A percentile compares a stretch with the other conserved stretches of the same genome.
phyloP scores from a whole-genome alignment of 1,140 invertebrate genomes.

The Nylanderia fulva region DNA sequence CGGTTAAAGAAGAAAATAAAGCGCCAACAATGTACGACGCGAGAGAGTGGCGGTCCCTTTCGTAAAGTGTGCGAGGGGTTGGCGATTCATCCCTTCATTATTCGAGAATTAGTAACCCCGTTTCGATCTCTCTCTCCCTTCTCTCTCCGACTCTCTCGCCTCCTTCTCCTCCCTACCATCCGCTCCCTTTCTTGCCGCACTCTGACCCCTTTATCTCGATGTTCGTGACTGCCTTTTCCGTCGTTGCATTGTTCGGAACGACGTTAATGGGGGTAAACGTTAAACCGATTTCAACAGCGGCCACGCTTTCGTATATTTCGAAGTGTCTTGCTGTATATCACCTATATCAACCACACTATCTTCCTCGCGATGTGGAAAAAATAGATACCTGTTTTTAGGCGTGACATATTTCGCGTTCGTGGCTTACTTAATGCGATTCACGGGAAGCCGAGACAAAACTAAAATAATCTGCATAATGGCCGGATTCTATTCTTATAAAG shows the following conservation, averaged over 20 bases:
- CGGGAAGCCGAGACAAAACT: not conserved
- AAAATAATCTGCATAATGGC: conserved; percentile 10
- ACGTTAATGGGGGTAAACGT: conserved; percentile 56
- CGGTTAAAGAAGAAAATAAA: conserved; percentile 79
- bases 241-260: conserved; percentile 55
- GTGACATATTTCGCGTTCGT: not conserved
- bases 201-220: conserved; percentile 75
- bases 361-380: conserved; percentile 10
- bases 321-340: conserved; percentile 24
- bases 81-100: conserved; percentile 85
- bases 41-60: conserved; percentile 57
- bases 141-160: conserved; percentile 15
- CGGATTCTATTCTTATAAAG: not conserved
- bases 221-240: conserved; percentile 58
- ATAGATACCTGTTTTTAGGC: conserved; percentile 41
- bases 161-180: conserved; percentile 30
- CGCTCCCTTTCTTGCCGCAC: conserved; percentile 60
- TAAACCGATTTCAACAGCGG: conserved; percentile 59
- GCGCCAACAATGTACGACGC: conserved; percentile 60
- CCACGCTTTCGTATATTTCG: conserved; percentile 48
- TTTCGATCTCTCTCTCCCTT: conserved; percentile 74
- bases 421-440: conserved; percentile 23
- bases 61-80: conserved; percentile 75
- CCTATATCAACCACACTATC: not conserved
- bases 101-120: conserved; percentile 85